Evolutionary conservation across 2,113 vertebrate species (phyloP).

Genomic region (Tympanuchus pallidicinctus): DNA sequence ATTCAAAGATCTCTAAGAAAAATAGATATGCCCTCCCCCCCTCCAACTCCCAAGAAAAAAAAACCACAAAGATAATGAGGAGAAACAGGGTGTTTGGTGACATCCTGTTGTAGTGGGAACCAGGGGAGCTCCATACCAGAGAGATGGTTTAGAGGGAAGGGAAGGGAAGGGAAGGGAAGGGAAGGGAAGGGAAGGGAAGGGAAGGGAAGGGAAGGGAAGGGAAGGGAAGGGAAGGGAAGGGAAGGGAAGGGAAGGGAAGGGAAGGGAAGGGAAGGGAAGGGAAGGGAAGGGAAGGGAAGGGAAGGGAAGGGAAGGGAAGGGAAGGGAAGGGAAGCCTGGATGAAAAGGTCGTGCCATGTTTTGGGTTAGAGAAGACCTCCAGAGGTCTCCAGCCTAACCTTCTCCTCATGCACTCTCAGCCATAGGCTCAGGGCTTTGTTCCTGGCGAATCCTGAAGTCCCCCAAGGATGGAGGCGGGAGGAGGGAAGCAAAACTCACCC

Average conservation of each 20-base stretch:
- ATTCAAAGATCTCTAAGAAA: background rate
- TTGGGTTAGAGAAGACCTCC: background rate
- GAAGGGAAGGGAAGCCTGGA: background rate
- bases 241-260: too few relatives aligned
- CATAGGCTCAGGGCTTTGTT: background rate
- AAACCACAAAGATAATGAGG: too few relatives aligned
- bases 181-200: too few relatives aligned
- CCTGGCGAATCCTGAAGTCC: background rate
- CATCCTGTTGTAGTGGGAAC: background rate
- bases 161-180: too few relatives aligned
- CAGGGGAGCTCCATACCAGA: background rate
- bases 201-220: too few relatives aligned
- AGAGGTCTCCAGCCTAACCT: background rate
- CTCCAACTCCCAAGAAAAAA: background rate
- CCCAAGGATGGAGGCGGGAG: background rate
- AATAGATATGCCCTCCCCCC: background rate
- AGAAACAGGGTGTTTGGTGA: rapidly evolving
- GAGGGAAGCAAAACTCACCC: background rate
- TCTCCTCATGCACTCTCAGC: rapidly evolving
- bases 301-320: too few relatives aligned
- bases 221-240: too few relatives aligned
- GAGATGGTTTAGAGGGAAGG: too few relatives aligned
- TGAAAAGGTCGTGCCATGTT: rapidly evolving
- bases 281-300: too few relatives aligned
- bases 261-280: too few relatives aligned